These are phyloP conservation scores for Sminthurinus signatus DNA, from an alignment of 1,140 invertebrate genomes.

Conservation along the genomic window DNA sequence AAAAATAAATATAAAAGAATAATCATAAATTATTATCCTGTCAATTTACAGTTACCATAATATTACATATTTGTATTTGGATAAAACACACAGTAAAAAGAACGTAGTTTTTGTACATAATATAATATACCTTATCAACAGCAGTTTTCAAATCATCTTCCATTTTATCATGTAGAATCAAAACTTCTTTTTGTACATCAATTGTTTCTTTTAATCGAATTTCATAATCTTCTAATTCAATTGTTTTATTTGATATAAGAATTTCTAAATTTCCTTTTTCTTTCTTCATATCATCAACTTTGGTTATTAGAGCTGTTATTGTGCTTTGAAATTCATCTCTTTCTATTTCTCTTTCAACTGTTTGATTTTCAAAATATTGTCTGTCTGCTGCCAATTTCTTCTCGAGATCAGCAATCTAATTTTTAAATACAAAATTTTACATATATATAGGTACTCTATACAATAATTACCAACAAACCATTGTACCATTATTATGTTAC, in stretches of 20 bases:
- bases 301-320: conserved; percentile 45
- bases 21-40: too few relatives aligned
- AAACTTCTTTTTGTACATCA: conserved; percentile 51
- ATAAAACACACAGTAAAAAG: too few relatives aligned
- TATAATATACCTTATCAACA: too few relatives aligned
- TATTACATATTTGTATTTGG: too few relatives aligned
- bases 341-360: conserved; percentile 66
- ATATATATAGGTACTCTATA: background rate
- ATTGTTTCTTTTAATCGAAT: conserved; percentile 55
- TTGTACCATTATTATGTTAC: background rate
- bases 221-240: conserved; percentile 58
- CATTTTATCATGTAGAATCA: conserved; percentile 4
- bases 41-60: too few relatives aligned
- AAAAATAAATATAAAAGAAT: too few relatives aligned
- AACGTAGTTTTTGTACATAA: too few relatives aligned
- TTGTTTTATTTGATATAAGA: conserved; percentile 53
- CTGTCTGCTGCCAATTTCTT: conserved; percentile 65
- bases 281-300: conserved; percentile 50
- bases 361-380: conserved; percentile 71
- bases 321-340: conserved; percentile 58
- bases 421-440: background rate
- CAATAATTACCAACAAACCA: background rate
- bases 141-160: conserved; percentile 61
- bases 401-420: conserved; percentile 68
- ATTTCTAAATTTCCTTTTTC: conserved; percentile 60